Evolutionary conservation across 2,113 vertebrate genomes (phyloP), one percentile per base, ranked within the genome.

Genomic region (Tichodroma muraria): DNA sequence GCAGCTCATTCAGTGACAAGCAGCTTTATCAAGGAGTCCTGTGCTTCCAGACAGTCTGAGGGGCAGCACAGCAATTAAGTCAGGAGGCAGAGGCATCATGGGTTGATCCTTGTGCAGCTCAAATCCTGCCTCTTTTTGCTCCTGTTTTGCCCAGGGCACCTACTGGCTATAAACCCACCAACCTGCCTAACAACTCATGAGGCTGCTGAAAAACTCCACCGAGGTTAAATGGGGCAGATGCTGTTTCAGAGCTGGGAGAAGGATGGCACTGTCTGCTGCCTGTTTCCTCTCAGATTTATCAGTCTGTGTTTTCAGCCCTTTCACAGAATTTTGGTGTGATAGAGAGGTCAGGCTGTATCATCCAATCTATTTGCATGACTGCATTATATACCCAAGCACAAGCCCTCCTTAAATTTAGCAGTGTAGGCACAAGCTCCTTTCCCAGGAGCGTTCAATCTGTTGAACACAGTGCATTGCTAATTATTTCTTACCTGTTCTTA

Each of bases 401-500:
- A 80, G 47, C 3, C 7, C 40, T 71, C n/a, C 42, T 35, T 19
- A 6, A 11, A 70, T 13, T 71, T 28, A 54, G 33, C 60, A 42
- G 35, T 6, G 35, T 2, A 47, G 77, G 45, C 44, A 75, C 24
- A 85, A 64, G 9, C 27, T 80, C 49, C 66, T 61, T 30, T 31
- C 63, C 16, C 2, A 89, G 59, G 13, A 70, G 17, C 5, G 9
- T 0, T 1, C 28, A 21, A 49, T 9, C 35, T 53, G 70, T 31
- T 38, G 25, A 83, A 37, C 19, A 19, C 0, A 63, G 42, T 12
- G 35, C 28, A 70, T 7, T 50, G 27, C 33, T 56, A 10, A 37
- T 45, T 27, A 50, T 56, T 68, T 88, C 97, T 98, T 73, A 99
- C 99, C 99, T 99, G 97, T 99, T 99, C 97, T 99, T 99, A 97